Evolutionary conservation across 2,888 invertebrate genomes (phyloP), one percentile per base, ranked within the genome.

Genomic region (Fragum whitleyi): DNA sequence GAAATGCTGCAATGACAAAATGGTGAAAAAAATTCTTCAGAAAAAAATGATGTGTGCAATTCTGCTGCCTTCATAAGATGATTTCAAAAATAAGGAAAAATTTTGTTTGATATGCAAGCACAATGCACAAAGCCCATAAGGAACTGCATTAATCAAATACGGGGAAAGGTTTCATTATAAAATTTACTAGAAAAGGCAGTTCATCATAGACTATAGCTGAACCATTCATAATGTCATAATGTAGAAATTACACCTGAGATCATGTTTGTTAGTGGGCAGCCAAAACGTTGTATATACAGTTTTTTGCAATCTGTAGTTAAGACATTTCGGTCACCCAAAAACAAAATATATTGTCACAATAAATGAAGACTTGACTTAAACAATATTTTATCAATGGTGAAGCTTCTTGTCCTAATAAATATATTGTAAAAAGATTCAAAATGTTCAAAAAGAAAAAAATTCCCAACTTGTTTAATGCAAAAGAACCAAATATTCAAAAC

Each of bases 101-200:
- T 14, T 47, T 47, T 61, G 32, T 61, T 61, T 61, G 61, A 29
- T 61, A 61, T 61, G 61, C 26, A 32, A 61, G 61, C 61, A 61
- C 61, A 61, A n/a, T 29, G 26, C 29, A 2, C 16, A 61, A 29
- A 16, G 61, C 28, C 26, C 29, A 61, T 61, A 32, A 32, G 16
- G 32, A 61, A 61, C 61, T 28, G 16, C n/a, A 47, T 19, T 47
- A 14, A 9, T 47, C n/a, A 47, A 47, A 47, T 47, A n/a, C 14
- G 47, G 47, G 47, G 2, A 14, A 47, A 47, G 3, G 32, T 36
- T 36, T 36, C 9, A 36, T 36, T 36, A 5, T 9, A 14, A 16
- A 14, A 16, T 5, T 14, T 47, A 9, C 14, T 9, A 47, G 47
- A 9, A 19, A 47, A 39, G 2, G n/a, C 47, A 47, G 47, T 47